Evolutionary conservation across 2,113 vertebrate genomes (phyloP).

Genomic region (Scalopus aquaticus): DNA sequence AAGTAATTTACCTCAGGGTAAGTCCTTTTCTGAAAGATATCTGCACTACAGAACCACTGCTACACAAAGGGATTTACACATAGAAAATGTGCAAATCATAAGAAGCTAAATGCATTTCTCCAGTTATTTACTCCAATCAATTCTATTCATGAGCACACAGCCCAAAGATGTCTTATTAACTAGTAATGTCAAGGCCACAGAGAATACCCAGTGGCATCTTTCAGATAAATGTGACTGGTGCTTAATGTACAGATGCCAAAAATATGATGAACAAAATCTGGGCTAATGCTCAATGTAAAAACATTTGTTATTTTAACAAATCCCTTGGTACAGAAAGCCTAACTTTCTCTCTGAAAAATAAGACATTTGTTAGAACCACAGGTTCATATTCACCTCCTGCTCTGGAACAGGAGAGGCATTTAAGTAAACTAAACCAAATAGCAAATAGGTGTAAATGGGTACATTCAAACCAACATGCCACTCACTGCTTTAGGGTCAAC

Average conservation of each 20-base stretch:
- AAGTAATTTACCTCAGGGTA: not conserved
- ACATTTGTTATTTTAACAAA: constrained; percentile 49
- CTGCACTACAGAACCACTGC: constrained; percentile 52
- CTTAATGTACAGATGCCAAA: constrained; percentile 15
- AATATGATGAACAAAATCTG: constrained; percentile 15
- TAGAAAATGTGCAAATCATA: constrained; percentile 80
- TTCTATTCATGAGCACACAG: constrained; percentile 77
- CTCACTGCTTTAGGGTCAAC: constrained; percentile 73
- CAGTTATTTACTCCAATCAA: constrained; percentile 58
- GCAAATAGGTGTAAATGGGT: constrained; percentile 78
- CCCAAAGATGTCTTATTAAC: constrained; percentile 75
- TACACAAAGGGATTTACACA: not conserved
- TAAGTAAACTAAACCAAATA: constrained; percentile 75
- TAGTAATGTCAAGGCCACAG: constrained; percentile 72
- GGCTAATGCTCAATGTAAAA: constrained; percentile 47
- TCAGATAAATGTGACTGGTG: constrained; percentile 55
- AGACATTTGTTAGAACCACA: constrained; percentile 42
- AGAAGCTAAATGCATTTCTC: constrained; percentile 79
- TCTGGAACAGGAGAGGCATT: constrained; percentile 78
- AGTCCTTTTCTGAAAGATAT: not conserved
- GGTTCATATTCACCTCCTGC: constrained; percentile 68
- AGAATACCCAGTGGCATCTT: constrained; percentile 77
- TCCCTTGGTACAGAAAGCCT: constrained; percentile 39
- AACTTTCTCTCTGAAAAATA: constrained; percentile 37
- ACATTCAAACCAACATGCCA: constrained; percentile 65